A percentile compares a stretch with the other conserved stretches of the same genome.
Conservation (phyloP, 2,797 vertebrate species). For the Salmo trutta region DNA sequence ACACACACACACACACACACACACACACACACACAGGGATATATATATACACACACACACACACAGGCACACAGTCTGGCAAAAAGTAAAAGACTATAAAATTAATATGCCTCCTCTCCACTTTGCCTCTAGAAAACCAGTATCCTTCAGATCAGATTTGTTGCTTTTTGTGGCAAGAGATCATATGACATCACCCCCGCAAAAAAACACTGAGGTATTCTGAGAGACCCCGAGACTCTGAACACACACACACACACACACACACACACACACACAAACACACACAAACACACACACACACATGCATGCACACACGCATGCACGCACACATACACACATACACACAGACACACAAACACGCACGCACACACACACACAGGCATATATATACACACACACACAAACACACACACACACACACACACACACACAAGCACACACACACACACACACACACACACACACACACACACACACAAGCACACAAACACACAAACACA, state of each 20-base stretch:
- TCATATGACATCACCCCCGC: constrained; percentile 39
- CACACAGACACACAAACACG: background rate
- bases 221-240: constrained; percentile 27
- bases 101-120: background rate
- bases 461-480: constrained; percentile 9
- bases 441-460: background rate
- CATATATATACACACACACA: constrained; percentile 2
- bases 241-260: no score
- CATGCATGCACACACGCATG: no score
- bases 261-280: no score
- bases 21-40: no score
- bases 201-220: constrained; percentile 67
- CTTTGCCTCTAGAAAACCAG: constrained; percentile 7
- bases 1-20: no score
- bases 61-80: constrained; percentile 13
- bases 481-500: constrained; percentile 9
- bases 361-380: constrained; percentile 6
- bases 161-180: constrained; percentile 55
- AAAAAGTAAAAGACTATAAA: background rate
- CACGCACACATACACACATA: no score
- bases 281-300: no score
- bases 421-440: constrained; percentile 2
- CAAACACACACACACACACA: constrained; percentile 16
- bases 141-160: constrained; percentile 54
- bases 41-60: constrained; percentile 1